Evolutionary conservation across 1,140 invertebrate genomes (phyloP).

Genomic region (Dufourea novaeangliae): DNA sequence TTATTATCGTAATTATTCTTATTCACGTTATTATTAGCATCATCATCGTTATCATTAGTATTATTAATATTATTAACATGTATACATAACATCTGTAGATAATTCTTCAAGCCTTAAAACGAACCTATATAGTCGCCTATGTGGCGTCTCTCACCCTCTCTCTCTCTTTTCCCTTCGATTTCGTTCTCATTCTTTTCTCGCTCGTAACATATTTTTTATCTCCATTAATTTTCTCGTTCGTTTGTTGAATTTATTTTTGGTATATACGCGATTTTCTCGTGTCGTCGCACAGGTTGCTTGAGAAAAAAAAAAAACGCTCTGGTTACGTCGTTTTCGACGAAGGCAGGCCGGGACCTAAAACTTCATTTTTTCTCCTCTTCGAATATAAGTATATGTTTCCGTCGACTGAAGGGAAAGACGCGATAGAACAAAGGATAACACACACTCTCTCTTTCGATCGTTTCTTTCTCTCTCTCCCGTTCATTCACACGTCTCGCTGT

Average conservation of each 20-base stretch:
- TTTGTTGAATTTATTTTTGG: too few relatives aligned
- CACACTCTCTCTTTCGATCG: neutral
- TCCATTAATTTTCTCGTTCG: neutral
- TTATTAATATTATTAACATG: conserved; percentile 73
- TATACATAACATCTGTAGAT: conserved; percentile 78
- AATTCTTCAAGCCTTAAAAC: conserved; percentile 75
- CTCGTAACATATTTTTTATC: neutral
- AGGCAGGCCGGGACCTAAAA: neutral
- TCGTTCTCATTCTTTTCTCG: neutral
- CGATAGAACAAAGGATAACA: neutral
- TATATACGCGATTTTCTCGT: neutral
- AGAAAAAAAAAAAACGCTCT: neutral
- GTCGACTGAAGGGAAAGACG: neutral
- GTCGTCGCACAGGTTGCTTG: neutral
- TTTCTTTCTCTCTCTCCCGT: conserved; percentile 1
- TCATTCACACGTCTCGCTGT: conserved; percentile 21
- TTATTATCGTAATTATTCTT: conserved; percentile 57
- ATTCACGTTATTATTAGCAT: conserved; percentile 34
- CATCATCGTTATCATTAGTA: conserved; percentile 28
- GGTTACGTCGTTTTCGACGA: conserved; percentile 1
- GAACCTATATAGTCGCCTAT: conserved; percentile 66
- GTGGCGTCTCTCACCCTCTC: conserved; percentile 13
- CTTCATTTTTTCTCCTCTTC: neutral
- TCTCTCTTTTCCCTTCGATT: neutral
- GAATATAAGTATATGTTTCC: too few relatives aligned